phyloP scores from a whole-genome alignment of 2,797 vertebrate species.

The Crax fasciolata region DNA sequence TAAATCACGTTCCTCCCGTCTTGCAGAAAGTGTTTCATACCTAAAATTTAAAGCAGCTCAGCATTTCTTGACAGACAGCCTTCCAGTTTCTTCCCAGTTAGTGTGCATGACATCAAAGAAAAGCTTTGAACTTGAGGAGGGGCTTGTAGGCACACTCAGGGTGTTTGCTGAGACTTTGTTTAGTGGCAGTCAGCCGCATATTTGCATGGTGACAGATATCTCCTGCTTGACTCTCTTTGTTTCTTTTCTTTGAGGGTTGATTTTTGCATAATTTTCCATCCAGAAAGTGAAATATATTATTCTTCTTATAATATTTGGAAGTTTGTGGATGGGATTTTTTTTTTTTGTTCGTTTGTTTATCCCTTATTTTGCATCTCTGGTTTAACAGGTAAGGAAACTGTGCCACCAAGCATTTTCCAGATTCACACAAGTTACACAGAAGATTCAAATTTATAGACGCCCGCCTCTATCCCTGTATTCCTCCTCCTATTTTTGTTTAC shows the following conservation, averaged over 20 bases:
- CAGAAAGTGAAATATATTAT: not conserved
- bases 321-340: not conserved
- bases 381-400: not conserved
- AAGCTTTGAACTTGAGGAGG: conserved; percentile 13
- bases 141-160: rapidly evolving
- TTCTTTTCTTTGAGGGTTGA: not conserved
- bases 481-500: not conserved
- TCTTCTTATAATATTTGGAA: not conserved
- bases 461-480: not conserved
- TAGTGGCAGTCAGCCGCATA: not conserved
- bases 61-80: not conserved
- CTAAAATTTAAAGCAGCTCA: not conserved
- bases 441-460: not conserved
- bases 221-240: not conserved
- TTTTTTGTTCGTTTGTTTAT: not conserved
- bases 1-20: not conserved
- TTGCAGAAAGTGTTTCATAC: not conserved
- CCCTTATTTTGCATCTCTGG: not conserved
- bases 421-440: not conserved
- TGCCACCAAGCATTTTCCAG: not conserved
- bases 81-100: conserved; percentile 34
- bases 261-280: not conserved
- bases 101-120: not conserved
- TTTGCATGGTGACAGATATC: conserved; percentile 24
- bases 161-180: not conserved